Percentiles rank a stretch among this genome's conserved stretches.
Evolutionary conservation across 1,140 invertebrate genomes (phyloP).

Genomic region (Hylaeus volcanicus): DNA sequence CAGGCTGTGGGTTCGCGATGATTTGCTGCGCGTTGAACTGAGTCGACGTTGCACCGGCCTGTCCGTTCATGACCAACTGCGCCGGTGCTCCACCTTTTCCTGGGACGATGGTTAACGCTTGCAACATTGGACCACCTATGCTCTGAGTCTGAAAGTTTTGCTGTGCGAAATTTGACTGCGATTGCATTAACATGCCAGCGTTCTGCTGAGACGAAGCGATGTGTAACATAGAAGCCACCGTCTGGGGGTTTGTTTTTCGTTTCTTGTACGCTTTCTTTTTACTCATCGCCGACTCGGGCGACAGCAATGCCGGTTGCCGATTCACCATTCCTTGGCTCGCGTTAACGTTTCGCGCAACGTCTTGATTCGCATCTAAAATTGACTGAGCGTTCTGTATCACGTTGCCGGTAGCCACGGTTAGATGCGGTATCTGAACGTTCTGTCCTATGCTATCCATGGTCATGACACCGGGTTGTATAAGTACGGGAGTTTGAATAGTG

Average conservation of each 20-base stretch:
- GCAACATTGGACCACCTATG: conserved; percentile 84
- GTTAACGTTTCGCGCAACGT: conserved; percentile 79
- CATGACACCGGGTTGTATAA: conserved; percentile 89
- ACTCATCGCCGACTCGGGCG: conserved; percentile 83
- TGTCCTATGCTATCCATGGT: conserved; percentile 85
- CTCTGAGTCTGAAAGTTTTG: conserved; percentile 78
- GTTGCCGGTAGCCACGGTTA: conserved; percentile 83
- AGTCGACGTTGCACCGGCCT: conserved; percentile 81
- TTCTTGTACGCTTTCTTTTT: conserved; percentile 88
- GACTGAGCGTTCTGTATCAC: conserved; percentile 83
- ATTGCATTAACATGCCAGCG: conserved; percentile 77
- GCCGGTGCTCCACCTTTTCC: conserved; percentile 87
- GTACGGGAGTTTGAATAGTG: conserved; percentile 88
- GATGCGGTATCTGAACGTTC: conserved; percentile 84
- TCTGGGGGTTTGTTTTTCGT: conserved; percentile 86
- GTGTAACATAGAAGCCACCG: conserved; percentile 88
- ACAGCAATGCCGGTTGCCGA: conserved; percentile 83
- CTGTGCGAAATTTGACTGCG: conserved; percentile 78
- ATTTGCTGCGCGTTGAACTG: conserved; percentile 86
- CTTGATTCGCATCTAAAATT: conserved; percentile 79
- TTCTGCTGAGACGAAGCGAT: conserved; percentile 85
- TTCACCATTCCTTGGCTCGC: conserved; percentile 80
- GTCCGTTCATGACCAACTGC: conserved; percentile 87
- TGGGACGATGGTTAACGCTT: conserved; percentile 88
- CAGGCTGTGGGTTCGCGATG: conserved; percentile 85